phyloP scores from a whole-genome alignment of 2,888 invertebrate genomes.

The Hylaea fasciaria region DNA sequence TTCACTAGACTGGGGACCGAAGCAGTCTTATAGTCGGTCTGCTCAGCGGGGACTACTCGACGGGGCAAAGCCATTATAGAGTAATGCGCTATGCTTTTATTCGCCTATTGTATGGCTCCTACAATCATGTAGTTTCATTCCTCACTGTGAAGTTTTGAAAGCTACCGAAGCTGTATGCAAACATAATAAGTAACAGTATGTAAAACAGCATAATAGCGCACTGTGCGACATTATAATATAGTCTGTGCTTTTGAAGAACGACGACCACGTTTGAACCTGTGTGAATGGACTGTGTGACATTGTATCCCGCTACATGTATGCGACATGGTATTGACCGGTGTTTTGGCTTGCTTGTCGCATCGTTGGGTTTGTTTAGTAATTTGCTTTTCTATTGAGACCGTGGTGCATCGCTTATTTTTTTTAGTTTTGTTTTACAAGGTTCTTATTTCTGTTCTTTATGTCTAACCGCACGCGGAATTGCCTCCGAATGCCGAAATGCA shows the following conservation, averaged over 20 bases:
- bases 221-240: not conserved
- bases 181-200: not conserved
- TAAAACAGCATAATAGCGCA: not conserved
- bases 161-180: not conserved
- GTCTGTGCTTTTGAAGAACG: constrained; percentile 12
- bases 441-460: constrained; percentile 9
- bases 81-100: constrained; percentile 35
- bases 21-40: constrained; percentile 2
- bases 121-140: not conserved
- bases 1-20: not conserved
- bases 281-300: constrained; percentile 25
- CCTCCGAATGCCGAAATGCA: constrained; percentile 5
- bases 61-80: constrained; percentile 30
- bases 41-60: constrained; percentile 10
- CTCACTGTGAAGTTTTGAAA: not conserved
- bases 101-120: constrained; percentile 23
- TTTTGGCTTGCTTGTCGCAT: constrained; percentile 22
- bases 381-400: constrained; percentile 9
- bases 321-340: constrained; percentile 27
- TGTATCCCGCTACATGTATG: constrained; percentile 7
- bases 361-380: constrained; percentile 27
- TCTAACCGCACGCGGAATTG: constrained; percentile 1
- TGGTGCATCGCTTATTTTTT: constrained; percentile 2
- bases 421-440: constrained; percentile 1
- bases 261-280: constrained; percentile 9